Evolutionary conservation across 2,888 invertebrate genomes (phyloP).

Genomic region (Sphaerophoria rueppellii): DNA sequence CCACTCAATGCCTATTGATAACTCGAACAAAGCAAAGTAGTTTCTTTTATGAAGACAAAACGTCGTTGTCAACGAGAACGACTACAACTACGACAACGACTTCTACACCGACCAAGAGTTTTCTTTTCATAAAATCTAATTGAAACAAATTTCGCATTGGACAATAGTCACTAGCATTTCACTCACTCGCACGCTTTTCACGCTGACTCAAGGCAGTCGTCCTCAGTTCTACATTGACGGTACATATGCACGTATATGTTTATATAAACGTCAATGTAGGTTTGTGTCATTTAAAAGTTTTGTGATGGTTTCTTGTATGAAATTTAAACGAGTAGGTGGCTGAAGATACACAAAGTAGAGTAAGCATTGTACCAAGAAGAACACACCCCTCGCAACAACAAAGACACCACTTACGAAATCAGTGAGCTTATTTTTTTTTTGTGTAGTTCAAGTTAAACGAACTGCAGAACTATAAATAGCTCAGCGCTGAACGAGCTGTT

Average conservation of each 20-base stretch:
- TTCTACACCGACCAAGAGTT: background rate
- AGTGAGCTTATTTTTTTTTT: slow-evolving; percentile 14
- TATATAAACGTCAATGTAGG: slow-evolving; percentile 15
- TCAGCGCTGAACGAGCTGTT: background rate
- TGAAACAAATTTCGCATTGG: slow-evolving; percentile 27
- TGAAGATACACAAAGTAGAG: background rate
- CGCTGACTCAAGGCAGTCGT: background rate
- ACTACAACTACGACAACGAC: too few species aligned
- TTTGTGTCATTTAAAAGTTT: slow-evolving; percentile 15
- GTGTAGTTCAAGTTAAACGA: slow-evolving; percentile 41
- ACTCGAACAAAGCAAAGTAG: slow-evolving; percentile 26
- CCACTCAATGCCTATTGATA: slow-evolving; percentile 27
- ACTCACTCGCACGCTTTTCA: background rate
- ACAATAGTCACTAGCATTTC: slow-evolving; percentile 13
- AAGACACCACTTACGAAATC: slow-evolving; percentile 18
- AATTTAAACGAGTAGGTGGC: background rate
- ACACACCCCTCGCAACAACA: slow-evolving; percentile 9
- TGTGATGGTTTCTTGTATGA: background rate
- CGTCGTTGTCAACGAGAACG: too few species aligned
- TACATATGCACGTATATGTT: background rate
- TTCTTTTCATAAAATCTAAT: slow-evolving; percentile 26
- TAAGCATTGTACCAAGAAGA: background rate
- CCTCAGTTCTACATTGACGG: background rate
- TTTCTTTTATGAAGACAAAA: slow-evolving; percentile 10
- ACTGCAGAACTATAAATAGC: slow-evolving; percentile 60